Evolutionary conservation across 2,888 invertebrate species (phyloP).

Genomic region (Anarsia innoxiella): DNA sequence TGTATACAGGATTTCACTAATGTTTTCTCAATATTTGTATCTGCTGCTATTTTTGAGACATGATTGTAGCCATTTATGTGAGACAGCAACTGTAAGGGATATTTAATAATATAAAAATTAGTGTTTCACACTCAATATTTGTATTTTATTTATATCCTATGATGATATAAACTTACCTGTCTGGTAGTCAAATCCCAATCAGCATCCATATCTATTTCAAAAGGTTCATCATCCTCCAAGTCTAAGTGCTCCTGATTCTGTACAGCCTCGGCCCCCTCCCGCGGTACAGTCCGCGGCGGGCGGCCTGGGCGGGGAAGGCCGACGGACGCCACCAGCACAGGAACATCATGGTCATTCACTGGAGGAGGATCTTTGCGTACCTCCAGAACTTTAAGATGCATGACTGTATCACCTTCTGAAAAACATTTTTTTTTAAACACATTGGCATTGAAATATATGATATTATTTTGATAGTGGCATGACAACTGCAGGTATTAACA

Average conservation of each 20-base stretch:
- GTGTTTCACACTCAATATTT: neutral
- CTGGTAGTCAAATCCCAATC: slow-evolving; percentile 97
- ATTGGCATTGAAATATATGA: too few species aligned
- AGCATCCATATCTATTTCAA: slow-evolving; percentile 63
- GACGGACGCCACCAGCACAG: slow-evolving; percentile 80
- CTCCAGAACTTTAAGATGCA: slow-evolving; percentile 91
- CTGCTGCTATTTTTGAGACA: slow-evolving; percentile 89
- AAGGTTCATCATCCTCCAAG: slow-evolving; percentile 75
- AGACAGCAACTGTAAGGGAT: slow-evolving; percentile 83
- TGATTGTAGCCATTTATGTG: slow-evolving; percentile 96
- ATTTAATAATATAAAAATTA: too few species aligned
- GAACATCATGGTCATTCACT: slow-evolving; percentile 93
- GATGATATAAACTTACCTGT: too few species aligned
- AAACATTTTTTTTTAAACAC: too few species aligned
- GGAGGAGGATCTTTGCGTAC: slow-evolving; percentile 86
- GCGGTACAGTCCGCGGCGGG: slow-evolving; percentile 27
- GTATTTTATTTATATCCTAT: neutral
- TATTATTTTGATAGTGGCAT: too few species aligned
- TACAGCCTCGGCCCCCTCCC: slow-evolving; percentile 33
- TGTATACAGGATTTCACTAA: slow-evolving; percentile 96
- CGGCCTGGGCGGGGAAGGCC: slow-evolving; percentile 60
- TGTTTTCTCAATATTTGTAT: slow-evolving; percentile 94
- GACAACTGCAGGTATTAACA: too few species aligned
- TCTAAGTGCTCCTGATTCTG: slow-evolving; percentile 59
- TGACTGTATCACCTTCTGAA: slow-evolving; percentile 88